Base-by-base conservation (phyloP, 35 echinoderm and acorn worm species). In the Chiridota heheva region DNA sequence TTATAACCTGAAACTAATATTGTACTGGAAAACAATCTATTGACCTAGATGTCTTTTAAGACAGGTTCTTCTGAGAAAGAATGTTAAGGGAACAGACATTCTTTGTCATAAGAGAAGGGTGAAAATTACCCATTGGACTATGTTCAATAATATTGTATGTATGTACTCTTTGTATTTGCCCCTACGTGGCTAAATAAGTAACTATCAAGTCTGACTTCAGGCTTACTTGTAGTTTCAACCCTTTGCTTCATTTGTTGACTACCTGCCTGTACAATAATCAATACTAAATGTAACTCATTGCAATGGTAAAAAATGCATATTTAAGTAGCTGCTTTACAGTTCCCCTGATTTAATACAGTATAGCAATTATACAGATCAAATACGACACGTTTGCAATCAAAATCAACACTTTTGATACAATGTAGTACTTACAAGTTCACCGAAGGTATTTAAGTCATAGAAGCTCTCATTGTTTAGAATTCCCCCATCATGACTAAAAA, bases 401-500 rank as follows among this genome's bases (percentile, higher is more conserved):
- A 17, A 27, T 80, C 43, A 4, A 63, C 55, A 29, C 55, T 58
- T 38, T 63, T 62, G 7, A 80, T 33, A 26, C 42, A 42, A 44
- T 46, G 44, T 72, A 42, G 18, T 71, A 56, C 43, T 49, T 76
- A 76, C 72, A 43, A 76, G 15, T 20, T 76, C 72, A 56, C 48
- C 48, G 2, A 49, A 76, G 26, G 48, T 76, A 7, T 43, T 12
- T 43, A 76, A 76, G 31, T 59, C 60, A 68, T 77, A 75, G 67
- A 86, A 69, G 15, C 45, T 63, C 41, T 88, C 86, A 73, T 83
- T 69, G 1, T 73, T 53, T 36, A 95, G 72, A 27, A 95, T 95
- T 7, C 86, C 79, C 67, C 84, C 86, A 51, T 65, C 89, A 24
- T 84, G 40, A 40, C 89, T 69, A 40, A 95, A 95, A 6, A 95